Base-by-base conservation (phyloP, 1,140 invertebrate species). In the Cepaea nemoralis region DNA sequence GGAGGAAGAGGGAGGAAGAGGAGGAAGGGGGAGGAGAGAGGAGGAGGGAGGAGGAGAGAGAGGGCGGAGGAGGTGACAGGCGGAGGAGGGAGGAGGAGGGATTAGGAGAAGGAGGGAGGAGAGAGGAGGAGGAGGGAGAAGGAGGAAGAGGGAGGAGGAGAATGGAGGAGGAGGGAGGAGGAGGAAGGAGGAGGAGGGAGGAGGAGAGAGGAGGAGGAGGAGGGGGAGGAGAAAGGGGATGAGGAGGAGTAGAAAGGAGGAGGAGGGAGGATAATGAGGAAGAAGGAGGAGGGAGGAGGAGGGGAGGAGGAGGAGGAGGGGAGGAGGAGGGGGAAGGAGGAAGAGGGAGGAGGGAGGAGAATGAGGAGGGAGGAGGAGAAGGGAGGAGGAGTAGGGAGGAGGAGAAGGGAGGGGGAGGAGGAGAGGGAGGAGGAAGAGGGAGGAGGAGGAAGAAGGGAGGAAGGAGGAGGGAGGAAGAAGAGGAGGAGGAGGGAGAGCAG, bases 151-250 rank as follows among this genome's bases (percentile, higher is more conserved):
- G 8, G 45, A 48, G 45, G 33, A 71, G 63, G 33, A 35, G 33
- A n/a, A n/a, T n/a, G n/a, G n/a, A n/a, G n/a, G n/a, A n/a, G n/a
- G n/a, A n/a, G n/a, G n/a, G n/a, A n/a, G 24, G n/a, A n/a, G n/a
- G 24, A n/a, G 24, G n/a, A n/a, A 67, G 63, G 33, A 35, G 33
- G 63, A 67, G 63, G 33, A 35, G 8, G 63, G n/a, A n/a, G n/a
- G 24, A n/a, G 63, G n/a, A n/a, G n/a, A 27, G 63, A 35, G 63
- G 63, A 35, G 24, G 63, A 35, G 63, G 63, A 67, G 63, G 63
- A 35, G 33, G 63, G 24, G 8, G 69, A 71, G 69, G 37, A 40
- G 35, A 35, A 40, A 35, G 33, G 37, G 69, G 37, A 19, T 8
- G n/a, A n/a, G n/a, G n/a, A n/a, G n/a, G n/a, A n/a, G n/a, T n/a